Conservation (phyloP, 1,140 invertebrate genomes). For the Pseudomyrmex concolor region DNA sequence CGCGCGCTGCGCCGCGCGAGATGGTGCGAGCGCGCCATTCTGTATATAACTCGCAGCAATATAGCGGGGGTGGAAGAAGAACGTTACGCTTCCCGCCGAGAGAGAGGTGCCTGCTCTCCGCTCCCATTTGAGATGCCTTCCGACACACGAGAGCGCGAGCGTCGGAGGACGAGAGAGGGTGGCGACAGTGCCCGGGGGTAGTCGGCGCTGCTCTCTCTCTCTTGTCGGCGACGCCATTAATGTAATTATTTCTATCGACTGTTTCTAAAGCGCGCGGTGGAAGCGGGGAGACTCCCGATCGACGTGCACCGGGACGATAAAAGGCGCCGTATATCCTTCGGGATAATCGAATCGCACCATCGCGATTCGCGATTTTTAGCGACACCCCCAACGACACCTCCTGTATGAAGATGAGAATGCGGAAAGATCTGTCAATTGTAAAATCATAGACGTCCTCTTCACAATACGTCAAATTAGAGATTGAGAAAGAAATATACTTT, state of each 20-base stretch:
- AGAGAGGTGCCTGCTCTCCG: slow-evolving; percentile 54
- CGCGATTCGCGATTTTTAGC: slow-evolving; percentile 47
- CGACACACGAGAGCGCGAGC: slow-evolving; percentile 30
- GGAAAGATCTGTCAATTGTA: not conserved
- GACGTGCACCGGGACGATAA: slow-evolving; percentile 3
- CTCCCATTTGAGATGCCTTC: slow-evolving; percentile 62
- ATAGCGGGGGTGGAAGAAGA: not conserved
- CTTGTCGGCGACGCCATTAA: slow-evolving; percentile 70
- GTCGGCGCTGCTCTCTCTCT: slow-evolving; percentile 55
- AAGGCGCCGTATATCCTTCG: slow-evolving; percentile 8
- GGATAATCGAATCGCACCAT: slow-evolving; percentile 64
- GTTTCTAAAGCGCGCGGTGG: slow-evolving; percentile 47
- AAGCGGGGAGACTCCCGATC: slow-evolving; percentile 6
- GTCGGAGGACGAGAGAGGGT: not conserved
- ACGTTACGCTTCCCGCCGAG: slow-evolving; percentile 45
- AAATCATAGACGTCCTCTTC: not conserved
- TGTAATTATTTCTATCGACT: slow-evolving; percentile 75
- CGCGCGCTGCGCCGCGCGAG: slow-evolving; percentile 21
- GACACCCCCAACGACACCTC: not conserved
- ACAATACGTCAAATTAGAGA: slow-evolving; percentile 23
- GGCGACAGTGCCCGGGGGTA: slow-evolving; percentile 62
- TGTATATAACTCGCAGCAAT: slow-evolving; percentile 41
- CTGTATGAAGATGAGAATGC: not conserved
- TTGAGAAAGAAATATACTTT: slow-evolving; percentile 20
- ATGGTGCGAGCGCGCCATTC: slow-evolving; percentile 48